Conservation (phyloP, 1,140 invertebrate species). For the Globodera ellingtonae region DNA sequence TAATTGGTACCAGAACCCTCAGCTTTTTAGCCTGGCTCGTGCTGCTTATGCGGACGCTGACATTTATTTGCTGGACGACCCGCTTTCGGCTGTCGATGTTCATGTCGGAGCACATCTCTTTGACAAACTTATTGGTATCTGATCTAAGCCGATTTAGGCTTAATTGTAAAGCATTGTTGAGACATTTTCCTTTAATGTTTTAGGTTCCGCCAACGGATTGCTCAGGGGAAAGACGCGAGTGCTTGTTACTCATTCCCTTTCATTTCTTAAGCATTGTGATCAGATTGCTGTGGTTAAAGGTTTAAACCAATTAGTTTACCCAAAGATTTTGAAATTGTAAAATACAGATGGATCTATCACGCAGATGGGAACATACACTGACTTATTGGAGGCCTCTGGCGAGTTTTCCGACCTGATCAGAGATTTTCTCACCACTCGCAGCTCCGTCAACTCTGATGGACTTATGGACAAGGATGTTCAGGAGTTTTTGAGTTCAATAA, state of each 20-base stretch:
- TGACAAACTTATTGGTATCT: slow-evolving; percentile 75
- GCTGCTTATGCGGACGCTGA: slow-evolving; percentile 88
- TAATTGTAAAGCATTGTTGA: too few species aligned
- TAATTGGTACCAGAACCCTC: too few species aligned
- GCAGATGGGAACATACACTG: slow-evolving; percentile 26
- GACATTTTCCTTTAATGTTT: background rate
- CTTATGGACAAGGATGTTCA: slow-evolving; percentile 50
- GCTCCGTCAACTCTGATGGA: background rate
- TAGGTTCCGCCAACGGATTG: slow-evolving; percentile 69
- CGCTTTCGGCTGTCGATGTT: slow-evolving; percentile 88
- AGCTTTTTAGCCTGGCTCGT: slow-evolving; percentile 74
- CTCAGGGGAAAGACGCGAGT: slow-evolving; percentile 72
- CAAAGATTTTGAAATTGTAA: slow-evolving; percentile 28
- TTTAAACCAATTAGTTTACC: background rate
- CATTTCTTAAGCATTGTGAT: slow-evolving; percentile 58
- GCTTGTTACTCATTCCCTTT: slow-evolving; percentile 62
- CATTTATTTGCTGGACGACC: slow-evolving; percentile 90
- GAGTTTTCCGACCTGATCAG: slow-evolving; percentile 30
- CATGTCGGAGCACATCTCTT: slow-evolving; percentile 88
- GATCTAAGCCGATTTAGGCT: too few species aligned
- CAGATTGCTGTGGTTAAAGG: slow-evolving; percentile 41
- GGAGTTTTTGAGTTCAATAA: slow-evolving; percentile 54
- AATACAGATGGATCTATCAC: slow-evolving; percentile 28
- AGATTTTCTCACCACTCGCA: slow-evolving; percentile 17
- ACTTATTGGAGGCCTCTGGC: background rate